Conservation (phyloP, 1,140 invertebrate genomes). For the Drosophila pallidifrons region DNA sequence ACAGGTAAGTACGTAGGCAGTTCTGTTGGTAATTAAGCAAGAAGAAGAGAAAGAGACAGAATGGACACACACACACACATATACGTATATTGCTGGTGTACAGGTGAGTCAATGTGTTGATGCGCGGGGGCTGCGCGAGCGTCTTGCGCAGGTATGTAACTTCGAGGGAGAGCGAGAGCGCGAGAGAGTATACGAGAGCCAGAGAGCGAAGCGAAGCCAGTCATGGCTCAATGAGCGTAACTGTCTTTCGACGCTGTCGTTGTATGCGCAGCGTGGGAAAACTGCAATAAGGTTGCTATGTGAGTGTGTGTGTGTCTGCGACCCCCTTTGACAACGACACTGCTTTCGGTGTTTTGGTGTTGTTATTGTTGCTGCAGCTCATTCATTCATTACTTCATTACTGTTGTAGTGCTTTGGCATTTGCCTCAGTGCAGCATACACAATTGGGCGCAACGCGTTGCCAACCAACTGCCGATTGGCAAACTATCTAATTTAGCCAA, state of each 20-base stretch:
- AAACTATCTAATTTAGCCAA: slow-evolving; percentile 41
- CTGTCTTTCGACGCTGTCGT: slow-evolving; percentile 47
- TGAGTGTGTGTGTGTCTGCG: background rate
- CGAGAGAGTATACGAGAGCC: slow-evolving; percentile 14
- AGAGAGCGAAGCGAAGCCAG: slow-evolving; percentile 29
- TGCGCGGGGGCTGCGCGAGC: slow-evolving; percentile 60
- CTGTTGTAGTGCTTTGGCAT: slow-evolving; percentile 1
- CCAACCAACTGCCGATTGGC: slow-evolving; percentile 63
- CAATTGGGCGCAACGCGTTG: slow-evolving; percentile 38
- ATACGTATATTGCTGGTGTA: slow-evolving; percentile 4
- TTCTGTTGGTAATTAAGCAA: slow-evolving; percentile 76
- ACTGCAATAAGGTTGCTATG: slow-evolving; percentile 30
- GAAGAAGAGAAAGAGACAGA: slow-evolving; percentile 37
- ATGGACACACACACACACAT: slow-evolving; percentile 34
- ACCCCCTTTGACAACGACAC: slow-evolving; percentile 37
- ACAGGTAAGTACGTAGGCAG: slow-evolving; percentile 79
- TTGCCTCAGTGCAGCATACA: slow-evolving; percentile 27
- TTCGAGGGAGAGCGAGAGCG: slow-evolving; percentile 34
- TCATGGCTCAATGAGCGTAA: slow-evolving; percentile 76
- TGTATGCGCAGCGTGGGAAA: slow-evolving; percentile 73
- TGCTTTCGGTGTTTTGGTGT: slow-evolving; percentile 6
- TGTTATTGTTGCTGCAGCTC: slow-evolving; percentile 24
- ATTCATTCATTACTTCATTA: slow-evolving; percentile 20
- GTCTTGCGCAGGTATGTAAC: slow-evolving; percentile 66
- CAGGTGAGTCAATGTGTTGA: slow-evolving; percentile 52